These are phyloP conservation scores for Pyralis farinalis DNA, from an alignment of 2,888 invertebrate genomes.

Conservation along the genomic window DNA sequence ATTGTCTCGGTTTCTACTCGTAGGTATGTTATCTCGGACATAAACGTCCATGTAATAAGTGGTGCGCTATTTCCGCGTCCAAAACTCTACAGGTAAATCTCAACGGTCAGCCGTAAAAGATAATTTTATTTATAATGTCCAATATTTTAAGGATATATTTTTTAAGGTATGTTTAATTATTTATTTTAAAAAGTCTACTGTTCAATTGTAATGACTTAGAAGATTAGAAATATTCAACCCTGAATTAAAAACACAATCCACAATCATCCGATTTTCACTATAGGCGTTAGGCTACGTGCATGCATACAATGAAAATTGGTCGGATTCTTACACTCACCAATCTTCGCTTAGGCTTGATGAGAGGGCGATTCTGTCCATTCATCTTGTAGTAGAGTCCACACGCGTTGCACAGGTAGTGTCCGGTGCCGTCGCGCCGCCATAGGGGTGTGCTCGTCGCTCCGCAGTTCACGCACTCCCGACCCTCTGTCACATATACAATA, in stretches of 20 bases:
- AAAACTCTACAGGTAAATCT: conserved; percentile 5
- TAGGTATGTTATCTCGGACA: conserved; percentile 45
- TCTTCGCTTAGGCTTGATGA: conserved; percentile 99
- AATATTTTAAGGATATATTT: too few relatives aligned
- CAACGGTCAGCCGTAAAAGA: background rate
- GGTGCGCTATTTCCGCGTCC: conserved; percentile 10
- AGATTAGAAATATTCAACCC: too few relatives aligned
- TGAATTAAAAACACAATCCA: too few relatives aligned
- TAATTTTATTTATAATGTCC: background rate
- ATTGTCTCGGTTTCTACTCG: conserved; percentile 49
- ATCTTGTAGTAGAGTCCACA: conserved; percentile 99
- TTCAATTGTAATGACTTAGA: too few relatives aligned
- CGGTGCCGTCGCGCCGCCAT: conserved; percentile 98
- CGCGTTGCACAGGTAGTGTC: conserved; percentile 99
- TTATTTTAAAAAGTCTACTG: too few relatives aligned
- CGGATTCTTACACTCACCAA: conserved; percentile 93
- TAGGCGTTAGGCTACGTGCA: conserved; percentile 6
- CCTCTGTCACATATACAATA: conserved; percentile 84
- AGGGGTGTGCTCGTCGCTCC: conserved; percentile 99
- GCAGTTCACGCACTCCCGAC: conserved; percentile 99
- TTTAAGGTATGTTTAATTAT: too few relatives aligned
- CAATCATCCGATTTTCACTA: background rate
- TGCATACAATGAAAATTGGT: conserved; percentile 61
- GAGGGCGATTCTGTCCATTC: conserved; percentile 99
- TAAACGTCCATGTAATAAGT: conserved; percentile 22